Percentiles rank a stretch among this genome's conserved stretches.
Evolutionary conservation across 2,113 vertebrate genomes (phyloP).

Genomic region (Nipponia nippon): DNA sequence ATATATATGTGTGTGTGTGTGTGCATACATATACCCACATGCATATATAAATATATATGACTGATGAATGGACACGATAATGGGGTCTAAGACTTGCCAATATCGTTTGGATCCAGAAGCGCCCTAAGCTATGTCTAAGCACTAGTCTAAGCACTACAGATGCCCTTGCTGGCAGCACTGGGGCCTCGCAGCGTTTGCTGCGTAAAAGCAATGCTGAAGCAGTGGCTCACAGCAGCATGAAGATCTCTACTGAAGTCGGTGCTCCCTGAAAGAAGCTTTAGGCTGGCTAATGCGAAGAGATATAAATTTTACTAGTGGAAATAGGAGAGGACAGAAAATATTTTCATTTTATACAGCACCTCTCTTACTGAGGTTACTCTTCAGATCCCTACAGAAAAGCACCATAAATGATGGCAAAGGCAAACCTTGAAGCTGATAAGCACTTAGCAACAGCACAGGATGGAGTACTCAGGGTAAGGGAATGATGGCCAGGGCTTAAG

Average conservation of each 20-base stretch:
- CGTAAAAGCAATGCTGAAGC: neutral
- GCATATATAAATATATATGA: neutral
- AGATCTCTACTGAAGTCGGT: neutral
- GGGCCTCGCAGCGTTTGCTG: neutral
- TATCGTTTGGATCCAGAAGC: neutral
- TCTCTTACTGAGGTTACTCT: neutral
- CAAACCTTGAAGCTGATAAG: neutral
- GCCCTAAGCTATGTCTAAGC: neutral
- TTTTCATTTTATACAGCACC: neutral
- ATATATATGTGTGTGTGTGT: neutral
- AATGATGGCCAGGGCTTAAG: constrained; percentile 2
- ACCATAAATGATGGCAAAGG: neutral
- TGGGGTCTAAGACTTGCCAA: neutral
- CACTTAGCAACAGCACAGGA: neutral
- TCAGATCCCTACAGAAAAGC: neutral
- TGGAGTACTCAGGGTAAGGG: neutral
- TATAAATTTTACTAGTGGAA: neutral
- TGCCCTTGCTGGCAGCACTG: neutral
- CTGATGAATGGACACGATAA: neutral
- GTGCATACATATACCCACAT: neutral
- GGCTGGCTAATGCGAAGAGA: neutral
- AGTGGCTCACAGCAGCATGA: neutral
- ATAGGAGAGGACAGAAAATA: neutral
- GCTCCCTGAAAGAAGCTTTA: neutral
- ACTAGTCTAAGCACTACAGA: neutral